Evolutionary conservation across 2,113 vertebrate species (phyloP).

Genomic region (Ptychochromis oligacanthus): DNA sequence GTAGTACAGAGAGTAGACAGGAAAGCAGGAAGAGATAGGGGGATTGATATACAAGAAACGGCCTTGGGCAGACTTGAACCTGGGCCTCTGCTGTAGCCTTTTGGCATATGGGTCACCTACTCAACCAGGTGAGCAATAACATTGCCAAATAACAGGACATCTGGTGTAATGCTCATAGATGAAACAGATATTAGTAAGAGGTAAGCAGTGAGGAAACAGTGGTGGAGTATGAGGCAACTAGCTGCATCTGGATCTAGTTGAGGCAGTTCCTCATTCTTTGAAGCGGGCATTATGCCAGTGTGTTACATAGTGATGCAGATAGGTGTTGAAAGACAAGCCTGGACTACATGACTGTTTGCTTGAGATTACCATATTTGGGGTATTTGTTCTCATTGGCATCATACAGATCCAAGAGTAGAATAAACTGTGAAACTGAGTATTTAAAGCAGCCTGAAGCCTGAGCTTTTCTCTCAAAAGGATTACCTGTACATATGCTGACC

Average conservation of each 20-base stretch:
- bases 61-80: not conserved
- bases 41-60: not conserved
- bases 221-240: not conserved
- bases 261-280: not conserved
- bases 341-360: not conserved
- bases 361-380: not conserved
- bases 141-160: not conserved
- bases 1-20: not conserved
- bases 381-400: not conserved
- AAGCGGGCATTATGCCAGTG: not conserved
- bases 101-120: conserved; percentile 2
- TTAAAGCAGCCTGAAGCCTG: not conserved
- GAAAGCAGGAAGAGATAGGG: not conserved
- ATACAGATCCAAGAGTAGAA: not conserved
- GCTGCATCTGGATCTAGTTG: not conserved
- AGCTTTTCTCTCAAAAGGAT: not conserved
- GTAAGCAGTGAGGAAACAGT: not conserved
- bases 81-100: not conserved
- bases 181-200: not conserved
- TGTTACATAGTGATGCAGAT: not conserved
- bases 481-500: not conserved
- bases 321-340: not conserved
- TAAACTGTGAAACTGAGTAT: not conserved
- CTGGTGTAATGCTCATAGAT: not conserved
- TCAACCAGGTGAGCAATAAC: not conserved